Conservation (phyloP, 2,888 invertebrate species). For the Polydrusus pterygomalis region DNA sequence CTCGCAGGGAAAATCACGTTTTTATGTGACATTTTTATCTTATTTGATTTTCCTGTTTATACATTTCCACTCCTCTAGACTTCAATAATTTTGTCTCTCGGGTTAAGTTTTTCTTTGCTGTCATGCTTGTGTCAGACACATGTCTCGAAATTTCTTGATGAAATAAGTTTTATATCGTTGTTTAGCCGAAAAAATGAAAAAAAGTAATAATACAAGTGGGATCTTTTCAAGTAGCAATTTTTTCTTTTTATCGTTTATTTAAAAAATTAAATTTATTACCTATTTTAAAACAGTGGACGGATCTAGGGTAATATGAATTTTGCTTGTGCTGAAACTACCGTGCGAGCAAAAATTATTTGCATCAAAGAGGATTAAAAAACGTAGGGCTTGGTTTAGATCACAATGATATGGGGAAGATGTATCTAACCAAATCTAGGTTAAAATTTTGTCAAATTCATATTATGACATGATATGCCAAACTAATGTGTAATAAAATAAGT, state of each 20-base stretch:
- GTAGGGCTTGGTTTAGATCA: no score
- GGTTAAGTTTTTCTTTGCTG: neutral
- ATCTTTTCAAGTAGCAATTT: neutral
- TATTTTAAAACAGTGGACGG: no score
- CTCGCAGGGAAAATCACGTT: slow-evolving; percentile 1
- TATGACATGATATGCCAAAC: no score
- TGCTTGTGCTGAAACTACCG: no score
- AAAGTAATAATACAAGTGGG: neutral
- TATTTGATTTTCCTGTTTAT: slow-evolving; percentile 4
- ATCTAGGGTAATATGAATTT: no score
- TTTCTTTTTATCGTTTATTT: neutral
- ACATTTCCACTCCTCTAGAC: slow-evolving; percentile 7
- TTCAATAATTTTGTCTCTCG: slow-evolving; percentile 12
- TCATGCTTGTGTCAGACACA: neutral
- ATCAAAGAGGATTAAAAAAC: no score
- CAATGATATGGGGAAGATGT: no score
- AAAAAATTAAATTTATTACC: neutral
- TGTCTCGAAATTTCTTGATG: neutral
- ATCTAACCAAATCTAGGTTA: no score
- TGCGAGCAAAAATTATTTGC: no score
- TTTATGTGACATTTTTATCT: neutral
- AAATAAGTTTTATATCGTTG: neutral
- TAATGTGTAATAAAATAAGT: no score
- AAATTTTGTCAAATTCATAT: no score
- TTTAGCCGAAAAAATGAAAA: neutral